A percentile compares a stretch with the other conserved stretches of the same genome.
These are phyloP conservation scores for Acanthornis magna DNA, from an alignment of 2,797 vertebrate species.

Conservation along the genomic window DNA sequence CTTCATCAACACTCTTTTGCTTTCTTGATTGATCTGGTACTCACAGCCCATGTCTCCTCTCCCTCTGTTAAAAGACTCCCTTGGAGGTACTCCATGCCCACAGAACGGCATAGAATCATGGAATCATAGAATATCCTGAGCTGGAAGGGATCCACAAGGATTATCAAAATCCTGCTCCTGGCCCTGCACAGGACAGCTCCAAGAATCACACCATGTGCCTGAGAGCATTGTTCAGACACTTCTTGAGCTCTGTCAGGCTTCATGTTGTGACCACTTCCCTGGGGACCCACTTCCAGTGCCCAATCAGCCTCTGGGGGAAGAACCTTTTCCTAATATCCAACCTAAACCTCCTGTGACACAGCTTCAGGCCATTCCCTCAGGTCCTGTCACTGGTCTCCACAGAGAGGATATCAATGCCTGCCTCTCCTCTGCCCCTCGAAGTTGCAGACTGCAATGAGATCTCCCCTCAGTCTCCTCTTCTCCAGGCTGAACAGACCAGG, in stretches of 20 bases:
- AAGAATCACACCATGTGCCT: neutral
- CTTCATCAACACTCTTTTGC: neutral
- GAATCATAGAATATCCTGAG: neutral
- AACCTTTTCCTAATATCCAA: neutral
- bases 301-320: neutral
- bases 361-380: fast-evolving
- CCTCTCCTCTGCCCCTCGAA: neutral
- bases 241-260: neutral
- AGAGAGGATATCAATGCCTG: neutral
- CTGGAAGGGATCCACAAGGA: neutral
- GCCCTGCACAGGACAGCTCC: neutral
- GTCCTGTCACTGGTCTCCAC: neutral
- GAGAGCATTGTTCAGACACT: neutral
- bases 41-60: neutral
- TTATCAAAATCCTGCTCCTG: neutral
- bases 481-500: neutral
- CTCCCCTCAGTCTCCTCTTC: neutral
- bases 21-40: neutral
- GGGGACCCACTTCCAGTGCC: neutral
- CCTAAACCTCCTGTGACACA: neutral
- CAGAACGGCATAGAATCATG: neutral
- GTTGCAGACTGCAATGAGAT: neutral
- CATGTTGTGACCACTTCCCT: neutral
- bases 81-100: neutral
- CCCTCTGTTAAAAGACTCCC: neutral